Conservation (phyloP, 2,113 vertebrate species). For the Elachura formosa region DNA sequence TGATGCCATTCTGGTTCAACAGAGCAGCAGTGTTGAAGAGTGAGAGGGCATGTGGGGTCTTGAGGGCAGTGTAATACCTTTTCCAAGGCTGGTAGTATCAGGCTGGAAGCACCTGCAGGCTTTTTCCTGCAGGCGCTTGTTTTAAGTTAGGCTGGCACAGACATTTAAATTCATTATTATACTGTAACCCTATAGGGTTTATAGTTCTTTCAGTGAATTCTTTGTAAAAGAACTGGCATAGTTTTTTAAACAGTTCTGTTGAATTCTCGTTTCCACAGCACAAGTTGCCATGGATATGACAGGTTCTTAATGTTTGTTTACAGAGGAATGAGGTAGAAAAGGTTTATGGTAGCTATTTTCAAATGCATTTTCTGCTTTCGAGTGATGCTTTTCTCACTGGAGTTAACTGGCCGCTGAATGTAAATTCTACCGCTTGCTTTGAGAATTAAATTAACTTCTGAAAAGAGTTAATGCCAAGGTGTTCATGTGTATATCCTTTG, state of each 20-base stretch:
- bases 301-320: slow-evolving; percentile 45
- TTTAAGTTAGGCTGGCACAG: slow-evolving; percentile 9
- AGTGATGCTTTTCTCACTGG: background rate
- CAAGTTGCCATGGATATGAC: slow-evolving; percentile 38
- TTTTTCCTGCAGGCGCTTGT: slow-evolving; percentile 28
- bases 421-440: background rate
- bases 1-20: background rate
- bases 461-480: background rate
- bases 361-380: background rate
- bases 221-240: background rate
- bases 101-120: background rate
- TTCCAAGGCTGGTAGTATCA: background rate
- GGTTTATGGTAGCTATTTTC: background rate
- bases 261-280: slow-evolving; percentile 24
- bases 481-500: background rate
- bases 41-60: background rate
- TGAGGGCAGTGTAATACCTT: background rate
- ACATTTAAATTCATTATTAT: slow-evolving; percentile 30
- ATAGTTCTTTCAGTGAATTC: background rate
- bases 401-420: background rate
- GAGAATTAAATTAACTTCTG: background rate
- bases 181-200: background rate
- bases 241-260: slow-evolving; percentile 24
- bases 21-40: background rate
- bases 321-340: background rate